These are phyloP conservation scores for Sipha flava DNA, from an alignment of 1,140 invertebrate species.

Conservation along the genomic window DNA sequence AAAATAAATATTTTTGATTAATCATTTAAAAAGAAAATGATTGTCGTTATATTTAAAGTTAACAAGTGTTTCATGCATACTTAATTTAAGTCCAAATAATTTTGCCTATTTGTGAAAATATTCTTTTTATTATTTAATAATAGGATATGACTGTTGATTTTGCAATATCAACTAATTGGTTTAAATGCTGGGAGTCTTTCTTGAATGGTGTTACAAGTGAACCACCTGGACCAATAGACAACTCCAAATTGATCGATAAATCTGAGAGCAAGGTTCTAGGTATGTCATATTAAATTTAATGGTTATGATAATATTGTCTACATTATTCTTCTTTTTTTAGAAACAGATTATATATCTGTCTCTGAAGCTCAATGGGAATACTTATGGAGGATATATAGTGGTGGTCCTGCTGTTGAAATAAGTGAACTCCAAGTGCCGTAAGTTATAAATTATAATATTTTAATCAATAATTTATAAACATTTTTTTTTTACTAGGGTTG, in stretches of 20 bases:
- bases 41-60: too few species aligned
- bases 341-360: neutral
- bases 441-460: neutral
- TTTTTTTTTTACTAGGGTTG: neutral
- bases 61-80: too few species aligned
- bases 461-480: neutral
- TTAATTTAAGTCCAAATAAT: too few species aligned
- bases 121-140: too few species aligned
- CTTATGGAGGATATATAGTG: conserved; percentile 9
- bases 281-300: neutral
- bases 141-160: conserved; percentile 56
- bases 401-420: conserved; percentile 3
- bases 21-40: too few species aligned
- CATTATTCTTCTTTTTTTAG: neutral
- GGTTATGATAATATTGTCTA: neutral
- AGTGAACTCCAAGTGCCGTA: neutral
- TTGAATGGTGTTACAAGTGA: conserved; percentile 64
- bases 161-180: conserved; percentile 81
- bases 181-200: conserved; percentile 83
- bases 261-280: neutral
- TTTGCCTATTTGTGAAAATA: too few species aligned
- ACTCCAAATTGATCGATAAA: conserved; percentile 54
- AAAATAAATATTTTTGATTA: too few species aligned
- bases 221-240: conserved; percentile 79
- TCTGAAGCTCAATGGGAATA: conserved; percentile 16